These are phyloP conservation scores for Chelonia mydas DNA, from an alignment of 2,797 vertebrate species.

Conservation along the genomic window DNA sequence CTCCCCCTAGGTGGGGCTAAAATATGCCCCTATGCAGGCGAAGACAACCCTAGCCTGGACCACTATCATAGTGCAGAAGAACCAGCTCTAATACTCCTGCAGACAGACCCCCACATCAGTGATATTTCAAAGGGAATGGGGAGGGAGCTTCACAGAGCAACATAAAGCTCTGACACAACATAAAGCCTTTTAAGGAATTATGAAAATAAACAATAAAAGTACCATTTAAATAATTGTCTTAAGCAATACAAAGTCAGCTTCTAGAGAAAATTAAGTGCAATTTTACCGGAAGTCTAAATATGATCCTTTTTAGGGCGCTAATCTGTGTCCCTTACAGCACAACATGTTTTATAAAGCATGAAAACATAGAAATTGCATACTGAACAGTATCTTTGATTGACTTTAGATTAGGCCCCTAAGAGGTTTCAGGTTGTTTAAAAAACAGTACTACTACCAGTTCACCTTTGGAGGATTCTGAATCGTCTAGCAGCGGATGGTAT, in stretches of 20 bases:
- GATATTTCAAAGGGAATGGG: not conserved
- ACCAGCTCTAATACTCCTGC: not conserved
- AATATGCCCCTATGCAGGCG: rapidly evolving
- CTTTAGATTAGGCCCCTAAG: not conserved
- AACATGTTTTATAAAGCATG: not conserved
- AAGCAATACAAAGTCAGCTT: not conserved
- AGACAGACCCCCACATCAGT: rapidly evolving
- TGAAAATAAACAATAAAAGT: not conserved
- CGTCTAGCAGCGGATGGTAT: constrained; percentile 27
- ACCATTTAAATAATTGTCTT: not conserved
- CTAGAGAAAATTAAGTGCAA: not conserved
- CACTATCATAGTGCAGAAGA: not conserved
- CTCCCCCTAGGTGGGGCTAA: rapidly evolving
- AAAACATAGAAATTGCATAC: not conserved
- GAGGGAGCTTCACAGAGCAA: not conserved
- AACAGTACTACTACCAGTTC: not conserved
- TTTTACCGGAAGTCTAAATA: not conserved
- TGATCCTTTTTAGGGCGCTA: not conserved
- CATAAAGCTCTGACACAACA: too few relatives aligned
- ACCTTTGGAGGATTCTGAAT: not conserved
- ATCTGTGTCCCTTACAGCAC: not conserved
- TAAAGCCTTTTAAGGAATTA: not conserved
- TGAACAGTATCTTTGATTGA: not conserved
- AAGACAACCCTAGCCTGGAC: not conserved
- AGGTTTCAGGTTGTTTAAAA: not conserved